Evolutionary conservation across 2,797 vertebrate species (phyloP).

Genomic region (Danio jaintianensis): DNA sequence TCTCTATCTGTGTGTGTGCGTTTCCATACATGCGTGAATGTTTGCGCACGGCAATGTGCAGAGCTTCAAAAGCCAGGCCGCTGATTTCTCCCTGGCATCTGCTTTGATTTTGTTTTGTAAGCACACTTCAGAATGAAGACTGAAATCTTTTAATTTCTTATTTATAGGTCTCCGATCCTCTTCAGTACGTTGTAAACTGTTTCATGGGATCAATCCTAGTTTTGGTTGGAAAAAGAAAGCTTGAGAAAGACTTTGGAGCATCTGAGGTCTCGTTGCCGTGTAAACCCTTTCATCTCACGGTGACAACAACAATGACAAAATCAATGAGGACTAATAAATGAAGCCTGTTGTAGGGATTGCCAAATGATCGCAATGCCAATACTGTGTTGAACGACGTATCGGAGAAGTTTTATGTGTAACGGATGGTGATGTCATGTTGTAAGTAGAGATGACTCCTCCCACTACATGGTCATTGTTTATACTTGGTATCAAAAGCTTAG

Average conservation of each 20-base stretch:
- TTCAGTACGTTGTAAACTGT: slow-evolving; percentile 38
- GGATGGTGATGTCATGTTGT: neutral
- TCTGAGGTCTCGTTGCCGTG: slow-evolving; percentile 64
- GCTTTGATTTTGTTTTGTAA: slow-evolving; percentile 39
- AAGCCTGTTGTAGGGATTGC: slow-evolving; percentile 92
- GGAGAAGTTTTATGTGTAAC: slow-evolving; percentile 27
- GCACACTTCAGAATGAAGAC: slow-evolving; percentile 30
- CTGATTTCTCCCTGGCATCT: neutral
- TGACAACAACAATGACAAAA: slow-evolving; percentile 88
- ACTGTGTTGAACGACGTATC: slow-evolving; percentile 72
- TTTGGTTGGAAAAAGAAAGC: slow-evolving; percentile 38
- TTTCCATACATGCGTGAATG: slow-evolving; percentile 3
- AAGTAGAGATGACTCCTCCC: neutral
- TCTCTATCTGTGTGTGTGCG: neutral
- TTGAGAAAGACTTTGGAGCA: slow-evolving; percentile 2
- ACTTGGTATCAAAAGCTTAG: too few species aligned
- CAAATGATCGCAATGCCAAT: slow-evolving; percentile 93
- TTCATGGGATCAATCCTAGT: slow-evolving; percentile 27
- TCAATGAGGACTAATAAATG: slow-evolving; percentile 96
- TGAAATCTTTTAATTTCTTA: slow-evolving; percentile 50
- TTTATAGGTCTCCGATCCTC: slow-evolving; percentile 47
- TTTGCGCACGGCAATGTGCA: neutral
- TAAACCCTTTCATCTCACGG: slow-evolving; percentile 82
- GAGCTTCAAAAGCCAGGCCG: neutral
- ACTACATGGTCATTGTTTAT: neutral